Conservation (phyloP, 2,888 invertebrate genomes). For the Spodoptera littoralis region DNA sequence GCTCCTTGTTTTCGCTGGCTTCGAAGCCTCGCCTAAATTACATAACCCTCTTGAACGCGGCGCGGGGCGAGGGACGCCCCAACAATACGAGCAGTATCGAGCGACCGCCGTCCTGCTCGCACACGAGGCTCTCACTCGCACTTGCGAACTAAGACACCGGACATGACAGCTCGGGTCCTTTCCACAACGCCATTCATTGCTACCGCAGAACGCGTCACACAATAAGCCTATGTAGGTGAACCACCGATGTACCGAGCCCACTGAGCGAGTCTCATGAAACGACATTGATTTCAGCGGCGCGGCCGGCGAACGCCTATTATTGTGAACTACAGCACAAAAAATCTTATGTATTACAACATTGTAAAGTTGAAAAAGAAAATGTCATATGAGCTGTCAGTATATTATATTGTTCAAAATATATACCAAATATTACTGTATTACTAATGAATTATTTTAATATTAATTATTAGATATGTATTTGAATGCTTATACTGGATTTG, state of each 20-base stretch:
- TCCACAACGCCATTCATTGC: conserved; percentile 68
- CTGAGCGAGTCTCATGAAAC: conserved; percentile 50
- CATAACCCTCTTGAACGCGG: conserved; percentile 66
- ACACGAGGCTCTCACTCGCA: conserved; percentile 46
- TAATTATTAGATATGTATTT: conserved; percentile 2
- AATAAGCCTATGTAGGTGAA: conserved; percentile 60
- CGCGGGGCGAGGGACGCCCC: conserved; percentile 69
- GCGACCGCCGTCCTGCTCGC: conserved; percentile 67
- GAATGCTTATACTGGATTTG: no score
- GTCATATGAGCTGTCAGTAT: background rate
- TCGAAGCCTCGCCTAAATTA: conserved; percentile 58
- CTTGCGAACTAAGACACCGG: conserved; percentile 48
- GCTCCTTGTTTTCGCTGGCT: conserved; percentile 41
- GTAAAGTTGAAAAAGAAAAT: conserved; percentile 15
- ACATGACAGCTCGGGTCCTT: conserved; percentile 61
- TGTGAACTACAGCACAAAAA: conserved; percentile 41
- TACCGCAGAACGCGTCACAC: conserved; percentile 57
- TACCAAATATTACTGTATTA: background rate
- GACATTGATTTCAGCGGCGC: conserved; percentile 60
- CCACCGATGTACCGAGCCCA: conserved; percentile 64
- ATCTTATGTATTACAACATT: conserved; percentile 31
- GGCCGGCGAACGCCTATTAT: conserved; percentile 59
- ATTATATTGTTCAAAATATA: background rate
- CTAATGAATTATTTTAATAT: background rate
- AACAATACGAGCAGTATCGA: conserved; percentile 76